phyloP scores from a whole-genome alignment of 2,113 vertebrate species.

The Oreocharis arfaki region DNA sequence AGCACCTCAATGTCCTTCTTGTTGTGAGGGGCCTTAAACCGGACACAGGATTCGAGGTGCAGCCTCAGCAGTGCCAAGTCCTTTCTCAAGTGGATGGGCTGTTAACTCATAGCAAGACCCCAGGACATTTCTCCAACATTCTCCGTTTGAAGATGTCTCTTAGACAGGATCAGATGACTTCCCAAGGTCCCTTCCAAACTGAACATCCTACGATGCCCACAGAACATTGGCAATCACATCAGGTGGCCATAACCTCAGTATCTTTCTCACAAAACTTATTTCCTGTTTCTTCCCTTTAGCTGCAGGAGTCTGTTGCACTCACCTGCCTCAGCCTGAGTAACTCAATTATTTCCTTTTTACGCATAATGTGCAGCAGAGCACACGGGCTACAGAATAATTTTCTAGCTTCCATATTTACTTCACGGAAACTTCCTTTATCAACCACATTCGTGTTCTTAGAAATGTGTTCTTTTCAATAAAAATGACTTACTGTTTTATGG shows the following conservation, averaged over 20 bases:
- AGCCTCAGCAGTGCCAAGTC: neutral
- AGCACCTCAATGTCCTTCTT: neutral
- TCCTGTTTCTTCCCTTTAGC: neutral
- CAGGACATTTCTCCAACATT: neutral
- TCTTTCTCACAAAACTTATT: neutral
- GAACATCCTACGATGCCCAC: neutral
- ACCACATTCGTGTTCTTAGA: slow-evolving; percentile 3
- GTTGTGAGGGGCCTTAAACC: rapidly evolving
- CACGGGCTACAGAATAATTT: neutral
- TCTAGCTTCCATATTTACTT: slow-evolving; percentile 9
- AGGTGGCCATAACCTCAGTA: neutral
- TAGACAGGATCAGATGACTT: neutral
- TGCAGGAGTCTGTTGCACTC: neutral
- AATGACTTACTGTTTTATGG: neutral
- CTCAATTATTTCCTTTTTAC: neutral
- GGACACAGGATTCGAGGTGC: neutral
- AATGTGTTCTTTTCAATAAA: neutral
- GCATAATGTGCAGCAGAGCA: neutral
- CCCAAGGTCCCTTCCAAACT: neutral
- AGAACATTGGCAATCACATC: neutral
- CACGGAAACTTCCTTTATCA: neutral
- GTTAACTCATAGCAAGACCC: neutral
- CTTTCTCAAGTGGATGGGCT: neutral
- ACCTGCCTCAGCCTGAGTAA: neutral
- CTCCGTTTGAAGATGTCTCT: neutral